A percentile compares a stretch with the other conserved stretches of the same genome.
These are phyloP conservation scores for Ochropleura leucogaster DNA, from an alignment of 2,888 invertebrate species.

Conservation along the genomic window DNA sequence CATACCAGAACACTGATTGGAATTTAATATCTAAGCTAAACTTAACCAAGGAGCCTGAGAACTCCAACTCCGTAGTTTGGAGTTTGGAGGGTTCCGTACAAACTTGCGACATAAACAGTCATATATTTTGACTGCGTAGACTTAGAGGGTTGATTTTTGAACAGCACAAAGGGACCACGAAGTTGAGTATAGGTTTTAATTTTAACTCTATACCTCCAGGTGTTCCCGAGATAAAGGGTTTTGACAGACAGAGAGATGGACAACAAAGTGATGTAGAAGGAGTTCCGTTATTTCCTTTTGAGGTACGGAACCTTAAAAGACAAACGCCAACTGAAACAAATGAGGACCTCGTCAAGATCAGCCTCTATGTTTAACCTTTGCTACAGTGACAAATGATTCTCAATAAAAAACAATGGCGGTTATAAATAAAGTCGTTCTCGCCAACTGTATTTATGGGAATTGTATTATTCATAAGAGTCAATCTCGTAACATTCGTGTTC, in stretches of 20 bases:
- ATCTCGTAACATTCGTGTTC: constrained; percentile 22
- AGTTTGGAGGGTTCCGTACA: not conserved
- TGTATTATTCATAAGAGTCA: constrained; percentile 41
- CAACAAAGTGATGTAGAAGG: too few species aligned
- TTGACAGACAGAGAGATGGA: too few species aligned
- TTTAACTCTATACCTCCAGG: too few species aligned
- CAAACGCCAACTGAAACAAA: constrained; percentile 21
- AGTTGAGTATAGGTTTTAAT: too few species aligned
- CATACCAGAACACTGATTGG: too few species aligned
- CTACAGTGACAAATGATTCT: constrained; percentile 11
- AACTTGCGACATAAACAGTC: not conserved
- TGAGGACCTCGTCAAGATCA: constrained; percentile 16
- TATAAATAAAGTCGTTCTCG: constrained; percentile 33
- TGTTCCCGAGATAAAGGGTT: too few species aligned
- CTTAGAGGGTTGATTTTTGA: too few species aligned
- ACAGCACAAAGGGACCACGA: too few species aligned
- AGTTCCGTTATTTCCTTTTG: too few species aligned
- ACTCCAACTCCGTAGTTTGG: not conserved
- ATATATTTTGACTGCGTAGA: too few species aligned
- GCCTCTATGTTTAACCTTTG: constrained; percentile 24
- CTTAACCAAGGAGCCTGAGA: not conserved
- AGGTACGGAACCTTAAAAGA: too few species aligned
- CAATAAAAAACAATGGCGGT: constrained; percentile 13
- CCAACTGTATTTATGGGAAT: constrained; percentile 30
- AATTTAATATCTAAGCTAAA: not conserved